A percentile compares a stretch with the other conserved stretches of the same genome.
These are phyloP conservation scores for Agonopterix alstromeriana DNA, from an alignment of 2,888 invertebrate species.

Conservation along the genomic window DNA sequence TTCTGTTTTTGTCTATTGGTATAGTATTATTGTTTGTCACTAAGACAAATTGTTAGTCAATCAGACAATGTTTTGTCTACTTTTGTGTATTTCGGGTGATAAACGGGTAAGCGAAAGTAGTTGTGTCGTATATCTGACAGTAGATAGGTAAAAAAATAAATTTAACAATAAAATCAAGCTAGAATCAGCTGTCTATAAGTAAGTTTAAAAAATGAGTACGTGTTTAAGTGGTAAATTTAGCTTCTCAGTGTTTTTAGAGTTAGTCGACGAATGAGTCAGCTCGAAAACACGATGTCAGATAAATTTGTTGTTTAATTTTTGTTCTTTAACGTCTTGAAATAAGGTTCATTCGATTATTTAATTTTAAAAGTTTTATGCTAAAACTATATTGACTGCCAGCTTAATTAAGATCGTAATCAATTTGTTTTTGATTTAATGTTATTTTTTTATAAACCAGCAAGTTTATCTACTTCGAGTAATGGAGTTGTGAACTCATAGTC, in stretches of 20 bases:
- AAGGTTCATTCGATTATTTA: not conserved
- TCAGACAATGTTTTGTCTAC: constrained; percentile 3
- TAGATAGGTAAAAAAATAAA: constrained; percentile 65
- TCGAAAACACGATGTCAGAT: constrained; percentile 62
- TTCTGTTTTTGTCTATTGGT: constrained; percentile 15
- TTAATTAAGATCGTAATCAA: not conserved
- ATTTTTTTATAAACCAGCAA: constrained; percentile 25
- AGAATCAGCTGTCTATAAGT: constrained; percentile 53
- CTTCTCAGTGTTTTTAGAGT: constrained; percentile 77
- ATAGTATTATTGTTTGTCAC: constrained; percentile 15
- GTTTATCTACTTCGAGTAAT: constrained; percentile 65
- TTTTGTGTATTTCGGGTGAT: constrained; percentile 51
- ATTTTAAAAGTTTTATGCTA: not conserved
- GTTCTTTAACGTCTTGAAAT: not conserved
- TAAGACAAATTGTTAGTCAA: constrained; percentile 14
- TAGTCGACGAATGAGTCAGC: constrained; percentile 75
- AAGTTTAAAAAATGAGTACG: constrained; percentile 37
- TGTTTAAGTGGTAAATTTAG: constrained; percentile 60
- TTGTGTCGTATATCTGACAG: constrained; percentile 46
- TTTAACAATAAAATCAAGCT: constrained; percentile 62
- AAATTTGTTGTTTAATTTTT: constrained; percentile 48
- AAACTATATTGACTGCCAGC: not conserved
- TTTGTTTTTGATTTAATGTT: constrained; percentile 17
- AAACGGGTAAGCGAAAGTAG: constrained; percentile 63
- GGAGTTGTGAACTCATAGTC: constrained; percentile 68